Base-by-base conservation (phyloP, 2,888 invertebrate species). In the Apantesis nais region DNA sequence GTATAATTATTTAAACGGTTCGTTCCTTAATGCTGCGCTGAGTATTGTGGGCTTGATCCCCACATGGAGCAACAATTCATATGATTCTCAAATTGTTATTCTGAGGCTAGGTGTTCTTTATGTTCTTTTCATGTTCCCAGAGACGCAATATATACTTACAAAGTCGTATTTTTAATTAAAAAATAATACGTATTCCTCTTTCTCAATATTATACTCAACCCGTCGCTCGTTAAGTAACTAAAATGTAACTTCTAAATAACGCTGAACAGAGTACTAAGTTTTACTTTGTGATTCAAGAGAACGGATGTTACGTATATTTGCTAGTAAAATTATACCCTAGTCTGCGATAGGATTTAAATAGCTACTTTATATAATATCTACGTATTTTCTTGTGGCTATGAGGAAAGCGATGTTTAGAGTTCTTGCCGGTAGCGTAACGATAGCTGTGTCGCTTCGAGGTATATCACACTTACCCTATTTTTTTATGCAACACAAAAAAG, bases 301-400 rank as follows among this genome's bases (percentile, higher is more conserved):
- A 71, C 85, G 82, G 85, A 90, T 85, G 83, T 89, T 86, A 88
- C 83, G 85, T 83, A 79, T 74, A 78, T 85, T 63, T 62, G 84
- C 86, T 84, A 85, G 85, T 80, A 78, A 88, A 89, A 90, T 88
- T 86, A 88, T 85, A 87, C 79, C 80, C 76, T 77, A 73, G 65
- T 71, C 77, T 72, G 55, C 62, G 70, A 82, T 83, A 84, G 75
- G 80, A 81, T 83, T 82, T 82, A 82, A 85, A 84, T 83, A 82
- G 79, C 74, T 77, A 73, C 77, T 84, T 67, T 72, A 72, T 82
- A 81, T 85, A 82, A 84, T 72, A 55, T 55, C 55, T 55, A 72
- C 68, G 68, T 78, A 82, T 83, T 78, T 79, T 68, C 62, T 62
- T 77, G 66, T 52, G 69, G 66, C 71, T 73, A 71, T 73, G 37